phyloP scores from a whole-genome alignment of 2,888 invertebrate species.

The Heliconius sara region DNA sequence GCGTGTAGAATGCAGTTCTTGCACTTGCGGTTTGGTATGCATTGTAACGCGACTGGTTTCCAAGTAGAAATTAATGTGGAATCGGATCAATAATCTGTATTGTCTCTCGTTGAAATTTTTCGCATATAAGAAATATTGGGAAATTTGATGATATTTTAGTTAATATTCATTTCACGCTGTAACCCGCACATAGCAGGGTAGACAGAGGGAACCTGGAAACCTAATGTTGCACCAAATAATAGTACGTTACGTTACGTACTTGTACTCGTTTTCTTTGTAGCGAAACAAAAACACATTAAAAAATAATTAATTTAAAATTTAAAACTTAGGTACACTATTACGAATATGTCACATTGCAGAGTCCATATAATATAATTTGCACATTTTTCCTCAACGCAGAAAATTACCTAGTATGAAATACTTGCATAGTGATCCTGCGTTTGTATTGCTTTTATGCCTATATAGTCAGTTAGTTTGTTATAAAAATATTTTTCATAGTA shows the following conservation, averaged over 20 bases:
- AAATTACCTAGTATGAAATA: not conserved
- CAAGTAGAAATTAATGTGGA: not conserved
- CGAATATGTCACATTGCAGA: not conserved
- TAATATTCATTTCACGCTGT: too few relatives aligned
- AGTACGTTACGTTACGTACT: too few relatives aligned
- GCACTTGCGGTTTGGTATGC: not conserved
- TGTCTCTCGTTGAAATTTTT: not conserved
- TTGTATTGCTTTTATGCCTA: not conserved
- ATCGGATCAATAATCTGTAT: not conserved
- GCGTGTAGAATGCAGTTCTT: slow-evolving; percentile 12
- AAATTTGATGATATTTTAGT: too few relatives aligned
- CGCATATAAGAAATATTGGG: not conserved
- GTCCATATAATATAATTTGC: not conserved
- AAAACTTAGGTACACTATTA: too few relatives aligned
- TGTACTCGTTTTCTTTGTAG: too few relatives aligned
- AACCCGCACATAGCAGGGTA: too few relatives aligned
- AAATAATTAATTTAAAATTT: too few relatives aligned
- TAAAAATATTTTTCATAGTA: not conserved
- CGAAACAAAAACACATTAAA: too few relatives aligned
- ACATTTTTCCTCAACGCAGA: slow-evolving; percentile 4
- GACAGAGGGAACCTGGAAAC: too few relatives aligned
- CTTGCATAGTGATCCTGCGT: not conserved
- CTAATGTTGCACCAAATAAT: too few relatives aligned
- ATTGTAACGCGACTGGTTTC: slow-evolving; percentile 11
- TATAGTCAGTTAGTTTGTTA: not conserved